Evolutionary conservation across 2,113 vertebrate species (phyloP).

Genomic region (Chunga burmeisteri): DNA sequence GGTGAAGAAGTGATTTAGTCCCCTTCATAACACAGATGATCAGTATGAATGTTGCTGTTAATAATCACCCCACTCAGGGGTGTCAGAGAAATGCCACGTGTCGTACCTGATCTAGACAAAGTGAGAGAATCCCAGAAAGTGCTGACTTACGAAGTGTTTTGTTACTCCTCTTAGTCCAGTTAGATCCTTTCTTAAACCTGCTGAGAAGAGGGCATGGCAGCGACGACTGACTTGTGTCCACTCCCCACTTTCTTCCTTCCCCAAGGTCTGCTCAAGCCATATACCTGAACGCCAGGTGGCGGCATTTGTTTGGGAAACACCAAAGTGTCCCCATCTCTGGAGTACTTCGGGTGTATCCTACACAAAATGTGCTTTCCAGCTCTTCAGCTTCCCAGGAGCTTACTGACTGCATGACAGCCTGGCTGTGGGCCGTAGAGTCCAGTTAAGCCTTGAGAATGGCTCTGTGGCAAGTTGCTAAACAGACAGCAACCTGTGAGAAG

Average conservation of each 20-base stretch:
- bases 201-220: background rate
- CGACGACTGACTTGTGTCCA: background rate
- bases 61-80: background rate
- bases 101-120: background rate
- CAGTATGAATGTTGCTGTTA: background rate
- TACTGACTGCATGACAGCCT: background rate
- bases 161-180: background rate
- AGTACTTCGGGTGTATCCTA: background rate
- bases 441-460: background rate
- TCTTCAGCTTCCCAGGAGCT: background rate
- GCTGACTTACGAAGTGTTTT: background rate
- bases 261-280: background rate
- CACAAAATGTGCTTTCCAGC: background rate
- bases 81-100: background rate
- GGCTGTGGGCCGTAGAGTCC: background rate
- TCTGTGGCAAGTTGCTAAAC: background rate
- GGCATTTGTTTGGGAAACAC: constrained; percentile 52
- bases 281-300: constrained; percentile 61
- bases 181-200: background rate
- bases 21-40: background rate
- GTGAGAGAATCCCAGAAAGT: background rate
- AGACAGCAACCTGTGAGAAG: background rate
- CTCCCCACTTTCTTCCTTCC: background rate
- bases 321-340: background rate
- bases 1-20: background rate